These are phyloP conservation scores for Lithophane socia DNA, from an alignment of 2,888 invertebrate species.

Conservation along the genomic window DNA sequence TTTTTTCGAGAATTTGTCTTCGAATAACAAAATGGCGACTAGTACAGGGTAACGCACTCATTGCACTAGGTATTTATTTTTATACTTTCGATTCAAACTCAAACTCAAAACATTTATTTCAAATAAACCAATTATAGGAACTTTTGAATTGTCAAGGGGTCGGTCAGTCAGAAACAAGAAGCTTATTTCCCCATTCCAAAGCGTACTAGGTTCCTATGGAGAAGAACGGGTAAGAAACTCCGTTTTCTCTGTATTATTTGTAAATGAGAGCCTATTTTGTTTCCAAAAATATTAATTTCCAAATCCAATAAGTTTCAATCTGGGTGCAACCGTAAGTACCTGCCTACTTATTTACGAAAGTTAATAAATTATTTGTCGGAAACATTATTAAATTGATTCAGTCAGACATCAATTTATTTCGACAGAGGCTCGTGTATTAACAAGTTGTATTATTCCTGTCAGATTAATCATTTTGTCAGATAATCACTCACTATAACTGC, in stretches of 20 bases:
- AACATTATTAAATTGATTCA: constrained; percentile 1
- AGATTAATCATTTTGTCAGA: neutral
- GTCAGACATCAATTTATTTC: constrained; percentile 1
- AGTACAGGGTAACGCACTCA: constrained; percentile 13
- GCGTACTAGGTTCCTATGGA: neutral
- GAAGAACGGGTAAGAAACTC: neutral
- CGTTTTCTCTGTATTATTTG: neutral
- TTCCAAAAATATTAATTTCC: neutral
- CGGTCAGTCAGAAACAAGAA: neutral
- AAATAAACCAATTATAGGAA: neutral
- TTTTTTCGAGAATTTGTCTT: constrained; percentile 36
- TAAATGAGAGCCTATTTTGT: neutral
- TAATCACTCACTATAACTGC: neutral
- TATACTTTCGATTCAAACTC: neutral
- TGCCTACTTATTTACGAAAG: neutral
- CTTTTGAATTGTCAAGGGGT: neutral
- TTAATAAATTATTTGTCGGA: neutral
- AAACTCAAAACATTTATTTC: neutral
- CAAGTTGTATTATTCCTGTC: neutral
- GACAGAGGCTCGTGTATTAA: neutral
- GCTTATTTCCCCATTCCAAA: neutral
- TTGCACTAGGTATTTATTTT: neutral
- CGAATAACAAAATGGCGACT: constrained; percentile 39
- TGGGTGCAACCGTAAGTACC: too few species aligned
- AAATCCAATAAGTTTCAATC: neutral